phyloP scores from a whole-genome alignment of 1,140 invertebrate species.

The Nasonia longicornis region DNA sequence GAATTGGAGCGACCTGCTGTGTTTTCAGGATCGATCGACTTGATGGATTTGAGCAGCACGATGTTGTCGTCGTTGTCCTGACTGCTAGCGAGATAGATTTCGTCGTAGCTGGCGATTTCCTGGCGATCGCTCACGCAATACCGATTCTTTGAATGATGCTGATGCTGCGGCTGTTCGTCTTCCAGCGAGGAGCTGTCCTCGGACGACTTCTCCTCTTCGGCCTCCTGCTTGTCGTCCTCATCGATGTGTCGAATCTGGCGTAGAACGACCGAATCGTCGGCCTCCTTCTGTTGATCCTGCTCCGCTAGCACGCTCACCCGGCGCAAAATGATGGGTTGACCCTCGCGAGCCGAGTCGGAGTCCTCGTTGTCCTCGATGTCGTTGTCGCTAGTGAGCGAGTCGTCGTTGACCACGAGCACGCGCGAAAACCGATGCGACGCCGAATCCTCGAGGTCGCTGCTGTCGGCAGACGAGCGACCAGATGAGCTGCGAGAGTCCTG shows the following conservation, averaged over 20 bases:
- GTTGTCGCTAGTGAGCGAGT: constrained; percentile 74
- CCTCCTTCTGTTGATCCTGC: constrained; percentile 32
- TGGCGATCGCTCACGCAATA: constrained; percentile 1
- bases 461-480: constrained; percentile 73
- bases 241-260: constrained; percentile 53
- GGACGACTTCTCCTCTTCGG: neutral
- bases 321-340: constrained; percentile 31
- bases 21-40: constrained; percentile 60
- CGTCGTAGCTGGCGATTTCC: constrained; percentile 49
- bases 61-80: constrained; percentile 57
- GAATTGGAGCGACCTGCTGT: neutral
- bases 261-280: constrained; percentile 60
- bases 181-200: neutral
- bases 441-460: constrained; percentile 75
- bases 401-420: constrained; percentile 80
- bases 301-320: constrained; percentile 17
- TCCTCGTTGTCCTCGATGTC: constrained; percentile 70
- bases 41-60: constrained; percentile 63
- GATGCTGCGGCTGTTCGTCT: constrained; percentile 49
- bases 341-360: constrained; percentile 60
- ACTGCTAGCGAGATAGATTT: constrained; percentile 61
- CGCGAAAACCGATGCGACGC: constrained; percentile 78
- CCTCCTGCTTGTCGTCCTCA: neutral
- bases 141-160: neutral
- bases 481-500: constrained; percentile 69